These are phyloP conservation scores for Crotalus helleri DNA, from an alignment of 2,113 vertebrate genomes.

Conservation along the genomic window DNA sequence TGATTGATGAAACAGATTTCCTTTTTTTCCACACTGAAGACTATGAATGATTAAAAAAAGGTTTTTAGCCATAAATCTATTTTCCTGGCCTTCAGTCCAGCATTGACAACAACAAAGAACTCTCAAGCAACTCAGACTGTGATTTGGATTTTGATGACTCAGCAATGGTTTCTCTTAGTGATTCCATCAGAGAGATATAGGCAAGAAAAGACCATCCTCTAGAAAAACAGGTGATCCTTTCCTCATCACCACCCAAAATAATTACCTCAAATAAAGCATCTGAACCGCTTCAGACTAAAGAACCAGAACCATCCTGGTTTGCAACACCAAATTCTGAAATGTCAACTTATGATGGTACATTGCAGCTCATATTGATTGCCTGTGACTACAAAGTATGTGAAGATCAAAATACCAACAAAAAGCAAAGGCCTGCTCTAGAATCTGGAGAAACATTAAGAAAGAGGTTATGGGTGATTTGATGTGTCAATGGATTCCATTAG, in stretches of 20 bases:
- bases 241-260: background rate
- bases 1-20: background rate
- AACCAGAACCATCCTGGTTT: background rate
- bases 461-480: constrained; percentile 38
- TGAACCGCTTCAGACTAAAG: background rate
- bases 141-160: constrained; percentile 11
- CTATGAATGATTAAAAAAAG: background rate
- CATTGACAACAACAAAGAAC: constrained; percentile 72
- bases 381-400: background rate
- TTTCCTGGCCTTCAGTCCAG: background rate
- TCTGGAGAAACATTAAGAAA: constrained; percentile 53
- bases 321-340: fast-evolving
- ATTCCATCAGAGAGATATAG: background rate
- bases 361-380: fast-evolving
- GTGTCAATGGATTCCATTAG: too few relatives aligned
- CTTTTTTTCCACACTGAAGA: background rate
- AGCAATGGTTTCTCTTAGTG: fast-evolving
- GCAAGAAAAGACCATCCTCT: background rate
- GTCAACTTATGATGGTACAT: background rate
- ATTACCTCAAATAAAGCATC: constrained; percentile 2
- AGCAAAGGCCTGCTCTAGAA: constrained; percentile 55
- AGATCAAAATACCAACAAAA: constrained; percentile 56
- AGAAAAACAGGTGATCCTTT: background rate
- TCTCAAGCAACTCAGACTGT: constrained; percentile 13
- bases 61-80: background rate